A percentile compares a stretch with the other conserved stretches of the same genome.
Conservation (phyloP, 1,140 invertebrate genomes). For the Drosophila equinoxialis region DNA sequence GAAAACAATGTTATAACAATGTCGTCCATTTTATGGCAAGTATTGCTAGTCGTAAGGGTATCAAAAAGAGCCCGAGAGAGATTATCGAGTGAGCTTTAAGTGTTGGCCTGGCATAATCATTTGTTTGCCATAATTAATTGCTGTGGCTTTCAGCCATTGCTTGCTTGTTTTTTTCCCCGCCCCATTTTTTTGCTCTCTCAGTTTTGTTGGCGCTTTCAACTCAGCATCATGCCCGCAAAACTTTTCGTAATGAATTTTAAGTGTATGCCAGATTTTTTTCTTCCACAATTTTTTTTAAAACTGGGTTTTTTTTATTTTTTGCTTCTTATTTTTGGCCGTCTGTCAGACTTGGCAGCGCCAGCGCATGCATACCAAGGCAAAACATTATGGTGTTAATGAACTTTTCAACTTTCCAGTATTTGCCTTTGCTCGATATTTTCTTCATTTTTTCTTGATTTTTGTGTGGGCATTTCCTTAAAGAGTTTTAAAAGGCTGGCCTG, state of each 20-base stretch:
- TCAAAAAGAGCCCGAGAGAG: not conserved
- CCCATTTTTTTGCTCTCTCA: slow-evolving; percentile 19
- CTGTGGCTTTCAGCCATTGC: slow-evolving; percentile 58
- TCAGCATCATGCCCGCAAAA: slow-evolving; percentile 67
- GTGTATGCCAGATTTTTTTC: slow-evolving; percentile 80
- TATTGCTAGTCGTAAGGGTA: slow-evolving; percentile 13
- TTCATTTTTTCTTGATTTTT: not conserved
- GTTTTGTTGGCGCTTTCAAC: slow-evolving; percentile 20
- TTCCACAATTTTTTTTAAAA: slow-evolving; percentile 36
- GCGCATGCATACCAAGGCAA: slow-evolving; percentile 45
- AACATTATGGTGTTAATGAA: slow-evolving; percentile 79
- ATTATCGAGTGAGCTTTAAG: slow-evolving; percentile 51
- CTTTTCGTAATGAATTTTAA: slow-evolving; percentile 81
- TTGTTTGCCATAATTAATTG: slow-evolving; percentile 79
- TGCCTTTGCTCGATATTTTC: not conserved
- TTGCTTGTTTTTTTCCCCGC: slow-evolving; percentile 39
- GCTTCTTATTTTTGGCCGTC: slow-evolving; percentile 47
- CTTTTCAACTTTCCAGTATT: slow-evolving; percentile 23
- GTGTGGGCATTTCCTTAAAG: slow-evolving; percentile 16
- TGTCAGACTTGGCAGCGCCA: slow-evolving; percentile 61
- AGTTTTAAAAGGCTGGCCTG: slow-evolving; percentile 3
- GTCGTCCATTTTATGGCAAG: not conserved
- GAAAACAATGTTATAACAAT: not conserved
- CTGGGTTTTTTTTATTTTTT: not conserved
- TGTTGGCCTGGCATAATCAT: slow-evolving; percentile 67